Conservation (phyloP, 2,113 vertebrate species). For the Ciconia maguari region DNA sequence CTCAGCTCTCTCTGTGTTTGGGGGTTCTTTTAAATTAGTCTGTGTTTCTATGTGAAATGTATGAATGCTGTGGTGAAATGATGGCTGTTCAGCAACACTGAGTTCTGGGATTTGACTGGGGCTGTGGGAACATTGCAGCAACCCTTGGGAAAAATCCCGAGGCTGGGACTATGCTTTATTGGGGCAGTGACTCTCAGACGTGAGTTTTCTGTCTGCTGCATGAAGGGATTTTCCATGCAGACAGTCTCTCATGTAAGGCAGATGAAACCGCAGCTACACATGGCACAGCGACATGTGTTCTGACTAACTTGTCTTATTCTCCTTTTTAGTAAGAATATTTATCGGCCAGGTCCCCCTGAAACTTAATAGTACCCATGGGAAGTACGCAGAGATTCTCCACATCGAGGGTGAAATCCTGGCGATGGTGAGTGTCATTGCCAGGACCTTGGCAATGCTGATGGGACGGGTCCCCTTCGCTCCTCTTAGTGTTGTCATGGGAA, state of each 20-base stretch:
- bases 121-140: neutral
- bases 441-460: neutral
- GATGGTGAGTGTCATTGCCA: conserved; percentile 75
- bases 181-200: neutral
- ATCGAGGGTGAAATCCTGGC: conserved; percentile 82
- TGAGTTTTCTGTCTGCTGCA: neutral
- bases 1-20: neutral
- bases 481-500: neutral
- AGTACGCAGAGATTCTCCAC: conserved; percentile 68
- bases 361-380: conserved; percentile 70
- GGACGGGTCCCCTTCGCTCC: neutral
- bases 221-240: neutral
- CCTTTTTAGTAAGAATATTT: conserved; percentile 85
- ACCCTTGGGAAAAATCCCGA: neutral
- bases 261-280: neutral
- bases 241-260: neutral
- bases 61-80: neutral
- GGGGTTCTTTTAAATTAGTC: neutral
- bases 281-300: neutral
- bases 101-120: conserved; percentile 5
- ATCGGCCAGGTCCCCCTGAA: conserved; percentile 82
- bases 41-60: neutral
- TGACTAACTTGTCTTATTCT: conserved; percentile 21
- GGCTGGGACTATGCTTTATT: neutral
- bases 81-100: neutral